Conservation (phyloP, 2,797 vertebrate species). For the Antrozous pallidus region DNA sequence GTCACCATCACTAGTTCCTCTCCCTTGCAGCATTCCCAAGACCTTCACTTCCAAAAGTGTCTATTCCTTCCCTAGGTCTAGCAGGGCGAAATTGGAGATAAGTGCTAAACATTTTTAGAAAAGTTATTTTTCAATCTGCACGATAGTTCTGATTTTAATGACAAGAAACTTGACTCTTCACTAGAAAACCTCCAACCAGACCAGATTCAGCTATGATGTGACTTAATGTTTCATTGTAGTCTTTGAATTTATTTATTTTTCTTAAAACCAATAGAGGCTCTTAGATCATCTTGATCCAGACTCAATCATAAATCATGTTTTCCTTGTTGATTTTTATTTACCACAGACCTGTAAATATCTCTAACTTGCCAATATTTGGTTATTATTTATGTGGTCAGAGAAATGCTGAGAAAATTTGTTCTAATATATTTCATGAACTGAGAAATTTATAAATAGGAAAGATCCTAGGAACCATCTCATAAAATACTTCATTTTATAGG, state of each 20-base stretch:
- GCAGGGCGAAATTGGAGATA: not conserved
- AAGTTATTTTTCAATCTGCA: not conserved
- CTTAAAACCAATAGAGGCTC: not conserved
- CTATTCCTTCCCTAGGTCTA: not conserved
- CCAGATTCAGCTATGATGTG: not conserved
- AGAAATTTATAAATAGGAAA: slow-evolving; percentile 15
- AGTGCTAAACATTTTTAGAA: not conserved
- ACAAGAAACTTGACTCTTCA: not conserved
- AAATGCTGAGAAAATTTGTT: not conserved
- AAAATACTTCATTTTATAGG: not conserved
- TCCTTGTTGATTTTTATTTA: not conserved
- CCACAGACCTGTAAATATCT: not conserved
- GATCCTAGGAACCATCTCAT: not conserved
- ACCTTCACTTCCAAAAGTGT: not conserved
- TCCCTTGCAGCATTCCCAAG: not conserved
- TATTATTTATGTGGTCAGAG: not conserved
- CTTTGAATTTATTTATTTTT: slow-evolving; percentile 32
- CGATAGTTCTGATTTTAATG: not conserved
- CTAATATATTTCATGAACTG: not conserved
- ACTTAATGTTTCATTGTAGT: not conserved
- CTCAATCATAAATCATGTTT: not conserved
- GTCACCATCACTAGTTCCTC: not conserved
- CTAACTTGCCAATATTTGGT: not conserved
- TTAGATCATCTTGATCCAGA: not conserved
- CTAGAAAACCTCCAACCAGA: not conserved